These are phyloP conservation scores for Atherinomorus stipes DNA, from an alignment of 2,113 vertebrate species.

Conservation along the genomic window DNA sequence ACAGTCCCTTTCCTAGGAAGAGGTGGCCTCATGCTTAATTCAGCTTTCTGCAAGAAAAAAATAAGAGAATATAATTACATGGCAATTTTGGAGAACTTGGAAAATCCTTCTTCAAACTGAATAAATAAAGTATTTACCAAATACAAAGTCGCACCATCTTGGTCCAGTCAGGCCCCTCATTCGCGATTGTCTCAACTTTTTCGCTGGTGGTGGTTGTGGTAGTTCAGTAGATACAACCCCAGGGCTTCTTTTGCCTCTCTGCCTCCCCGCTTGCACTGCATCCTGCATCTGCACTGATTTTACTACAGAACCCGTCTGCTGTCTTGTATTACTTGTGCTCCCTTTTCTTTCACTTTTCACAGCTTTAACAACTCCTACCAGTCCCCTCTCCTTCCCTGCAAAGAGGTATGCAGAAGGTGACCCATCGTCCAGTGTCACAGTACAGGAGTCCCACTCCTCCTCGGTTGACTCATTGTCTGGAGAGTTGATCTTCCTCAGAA, in stretches of 20 bases:
- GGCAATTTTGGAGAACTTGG: neutral
- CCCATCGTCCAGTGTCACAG: conserved; percentile 80
- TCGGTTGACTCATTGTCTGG: conserved; percentile 83
- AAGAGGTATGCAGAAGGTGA: conserved; percentile 71
- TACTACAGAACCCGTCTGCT: conserved; percentile 35
- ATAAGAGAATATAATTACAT: conserved; percentile 27
- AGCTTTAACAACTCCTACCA: conserved; percentile 64
- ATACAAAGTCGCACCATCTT: conserved; percentile 90
- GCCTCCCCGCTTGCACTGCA: conserved; percentile 26
- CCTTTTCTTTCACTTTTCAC: conserved; percentile 71
- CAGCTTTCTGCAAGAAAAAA: conserved; percentile 65
- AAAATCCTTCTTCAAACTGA: neutral
- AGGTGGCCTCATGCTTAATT: conserved; percentile 57
- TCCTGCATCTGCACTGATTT: conserved; percentile 53
- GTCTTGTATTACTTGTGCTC: conserved; percentile 36
- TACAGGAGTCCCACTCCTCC: conserved; percentile 80
- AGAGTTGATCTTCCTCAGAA: conserved; percentile 93
- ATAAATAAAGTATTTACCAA: conserved; percentile 84
- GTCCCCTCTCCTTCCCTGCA: conserved; percentile 49
- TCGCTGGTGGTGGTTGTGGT: conserved; percentile 79
- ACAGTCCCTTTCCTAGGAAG: conserved; percentile 60
- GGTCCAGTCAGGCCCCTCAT: conserved; percentile 87
- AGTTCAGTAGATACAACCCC: conserved; percentile 56
- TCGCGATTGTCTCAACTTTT: conserved; percentile 90
- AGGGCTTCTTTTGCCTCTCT: conserved; percentile 66